phyloP scores from a whole-genome alignment of 2,797 vertebrate genomes.

The Hyperoplus lanceolatus region DNA sequence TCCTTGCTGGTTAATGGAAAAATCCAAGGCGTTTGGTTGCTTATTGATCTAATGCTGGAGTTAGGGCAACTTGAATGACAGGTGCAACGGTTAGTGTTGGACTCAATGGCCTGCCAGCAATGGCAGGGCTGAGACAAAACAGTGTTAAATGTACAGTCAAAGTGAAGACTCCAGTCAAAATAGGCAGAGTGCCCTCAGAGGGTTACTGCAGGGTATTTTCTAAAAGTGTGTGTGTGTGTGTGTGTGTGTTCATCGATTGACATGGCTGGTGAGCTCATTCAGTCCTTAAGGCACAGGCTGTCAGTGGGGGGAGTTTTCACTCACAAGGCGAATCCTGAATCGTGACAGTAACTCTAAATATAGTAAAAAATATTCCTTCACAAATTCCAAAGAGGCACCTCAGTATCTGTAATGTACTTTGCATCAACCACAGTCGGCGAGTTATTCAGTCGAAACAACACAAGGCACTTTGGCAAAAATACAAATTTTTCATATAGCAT shows the following conservation, averaged over 20 bases:
- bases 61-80: slow-evolving; percentile 63
- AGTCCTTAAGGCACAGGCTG: slow-evolving; percentile 76
- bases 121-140: slow-evolving; percentile 79
- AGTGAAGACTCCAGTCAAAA: slow-evolving; percentile 82
- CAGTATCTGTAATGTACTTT: slow-evolving; percentile 45
- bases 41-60: slow-evolving; percentile 48
- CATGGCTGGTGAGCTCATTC: slow-evolving; percentile 50
- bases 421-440: slow-evolving; percentile 57
- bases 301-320: slow-evolving; percentile 48
- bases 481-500: slow-evolving; percentile 52
- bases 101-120: slow-evolving; percentile 46
- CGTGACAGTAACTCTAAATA: slow-evolving; percentile 25
- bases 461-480: slow-evolving; percentile 85
- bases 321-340: slow-evolving; percentile 61
- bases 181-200: slow-evolving; percentile 55
- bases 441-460: slow-evolving; percentile 50
- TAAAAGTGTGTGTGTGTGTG: slow-evolving; percentile 13
- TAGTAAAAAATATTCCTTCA: slow-evolving; percentile 58
- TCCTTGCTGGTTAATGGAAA: slow-evolving; percentile 24
- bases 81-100: slow-evolving; percentile 62
- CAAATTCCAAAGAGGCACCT: slow-evolving; percentile 68
- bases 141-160: slow-evolving; percentile 78
- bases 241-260: slow-evolving; percentile 46
- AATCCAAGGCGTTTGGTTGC: slow-evolving; percentile 65
- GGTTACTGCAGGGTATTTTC: slow-evolving; percentile 35